These are phyloP conservation scores for Thaleichthys pacificus DNA, from an alignment of 2,797 vertebrate genomes.

Conservation along the genomic window DNA sequence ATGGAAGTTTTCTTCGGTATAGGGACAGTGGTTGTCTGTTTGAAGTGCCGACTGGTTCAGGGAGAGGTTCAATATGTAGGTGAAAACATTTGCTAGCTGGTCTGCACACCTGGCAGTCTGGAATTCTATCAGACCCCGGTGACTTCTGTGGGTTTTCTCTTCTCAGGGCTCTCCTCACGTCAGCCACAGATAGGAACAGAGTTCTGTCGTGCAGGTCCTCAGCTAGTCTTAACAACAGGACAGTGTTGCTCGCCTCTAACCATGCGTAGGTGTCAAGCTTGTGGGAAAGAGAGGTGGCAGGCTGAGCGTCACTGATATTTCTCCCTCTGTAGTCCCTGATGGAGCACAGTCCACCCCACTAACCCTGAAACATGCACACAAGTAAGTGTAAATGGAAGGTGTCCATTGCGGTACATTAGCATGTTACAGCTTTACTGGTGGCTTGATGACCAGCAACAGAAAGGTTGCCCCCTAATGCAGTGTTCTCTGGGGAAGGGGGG, in stretches of 20 bases:
- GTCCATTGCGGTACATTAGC: no score
- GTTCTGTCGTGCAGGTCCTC: slow-evolving; percentile 2
- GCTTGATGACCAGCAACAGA: no score
- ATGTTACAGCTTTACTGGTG: no score
- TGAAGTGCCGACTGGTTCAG: neutral
- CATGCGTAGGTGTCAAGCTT: neutral
- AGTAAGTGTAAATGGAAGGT: no score
- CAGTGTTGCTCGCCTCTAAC: slow-evolving; percentile 14
- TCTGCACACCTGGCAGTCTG: neutral
- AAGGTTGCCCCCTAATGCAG: no score
- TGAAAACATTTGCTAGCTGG: neutral
- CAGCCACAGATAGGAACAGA: slow-evolving; percentile 9
- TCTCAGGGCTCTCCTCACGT: slow-evolving; percentile 4
- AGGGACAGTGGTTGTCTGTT: slow-evolving; percentile 5
- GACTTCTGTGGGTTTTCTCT: slow-evolving; percentile 6
- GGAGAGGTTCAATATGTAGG: slow-evolving; percentile 1
- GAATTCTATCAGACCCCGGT: slow-evolving; percentile 13
- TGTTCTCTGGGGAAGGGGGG: no score
- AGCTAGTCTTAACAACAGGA: neutral
- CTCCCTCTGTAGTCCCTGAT: slow-evolving; percentile 13
- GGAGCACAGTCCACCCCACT: neutral
- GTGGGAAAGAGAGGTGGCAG: neutral
- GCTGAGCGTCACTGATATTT: slow-evolving; percentile 14
- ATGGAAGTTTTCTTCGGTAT: slow-evolving; percentile 3
- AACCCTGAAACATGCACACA: no score